A percentile compares a stretch with the other conserved stretches of the same genome.
phyloP scores from a whole-genome alignment of 53 echinoderm and acorn worm species.

The Echinometra lucunter region DNA sequence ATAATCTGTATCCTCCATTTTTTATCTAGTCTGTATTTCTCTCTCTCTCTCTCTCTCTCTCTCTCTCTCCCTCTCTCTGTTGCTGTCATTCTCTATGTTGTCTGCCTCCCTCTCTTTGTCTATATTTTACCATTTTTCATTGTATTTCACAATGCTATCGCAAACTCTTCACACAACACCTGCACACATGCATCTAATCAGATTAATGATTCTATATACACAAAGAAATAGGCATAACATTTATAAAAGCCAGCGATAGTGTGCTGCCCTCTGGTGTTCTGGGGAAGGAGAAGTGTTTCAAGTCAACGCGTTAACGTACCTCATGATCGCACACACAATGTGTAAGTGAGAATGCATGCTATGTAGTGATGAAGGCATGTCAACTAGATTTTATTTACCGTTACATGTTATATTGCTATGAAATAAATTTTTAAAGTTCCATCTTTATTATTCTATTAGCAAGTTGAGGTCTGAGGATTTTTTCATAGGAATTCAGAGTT shows the following conservation, averaged over 20 bases:
- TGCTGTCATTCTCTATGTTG: too few relatives aligned
- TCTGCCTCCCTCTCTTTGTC: too few relatives aligned
- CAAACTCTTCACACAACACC: not conserved
- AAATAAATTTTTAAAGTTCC: too few relatives aligned
- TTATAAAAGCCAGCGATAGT: not conserved
- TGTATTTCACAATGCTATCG: not conserved
- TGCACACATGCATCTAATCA: not conserved
- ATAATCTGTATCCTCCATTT: too few relatives aligned
- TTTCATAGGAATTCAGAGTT: too few relatives aligned
- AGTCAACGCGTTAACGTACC: not conserved
- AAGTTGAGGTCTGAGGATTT: too few relatives aligned
- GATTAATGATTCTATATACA: not conserved
- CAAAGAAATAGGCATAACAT: not conserved
- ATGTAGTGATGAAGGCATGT: too few relatives aligned
- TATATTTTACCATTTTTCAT: too few relatives aligned
- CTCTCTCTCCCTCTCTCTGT: not conserved
- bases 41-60: constrained; percentile 24
- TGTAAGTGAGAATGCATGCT: constrained; percentile 13
- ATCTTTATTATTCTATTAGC: too few relatives aligned
- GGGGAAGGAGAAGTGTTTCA: not conserved
- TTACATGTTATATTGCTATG: too few relatives aligned
- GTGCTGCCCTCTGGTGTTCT: not conserved
- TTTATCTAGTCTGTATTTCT: not conserved
- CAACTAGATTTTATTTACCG: too few relatives aligned
- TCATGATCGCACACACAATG: not conserved